Percentiles rank a stretch among this genome's conserved stretches.
Conservation (phyloP, 2,797 vertebrate genomes). For the Lacerta viridis region DNA sequence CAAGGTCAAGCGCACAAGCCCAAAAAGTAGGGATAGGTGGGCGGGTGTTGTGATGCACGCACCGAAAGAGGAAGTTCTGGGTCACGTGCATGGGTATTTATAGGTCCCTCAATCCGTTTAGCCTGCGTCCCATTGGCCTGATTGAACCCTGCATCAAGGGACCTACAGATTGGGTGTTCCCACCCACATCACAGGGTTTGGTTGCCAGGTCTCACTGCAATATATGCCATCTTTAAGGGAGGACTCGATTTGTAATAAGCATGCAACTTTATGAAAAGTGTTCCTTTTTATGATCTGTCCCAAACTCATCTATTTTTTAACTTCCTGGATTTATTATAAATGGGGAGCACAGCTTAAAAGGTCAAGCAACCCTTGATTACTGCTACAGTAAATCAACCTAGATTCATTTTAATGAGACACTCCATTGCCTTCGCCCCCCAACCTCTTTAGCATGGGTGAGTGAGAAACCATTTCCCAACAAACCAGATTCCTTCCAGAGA, state of each 20-base stretch:
- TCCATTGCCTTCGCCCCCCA: slow-evolving; percentile 3
- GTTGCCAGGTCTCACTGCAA: too few relatives aligned
- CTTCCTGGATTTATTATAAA: slow-evolving; percentile 73
- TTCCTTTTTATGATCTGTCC: slow-evolving; percentile 70
- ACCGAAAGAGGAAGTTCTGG: too few relatives aligned
- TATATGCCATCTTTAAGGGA: too few relatives aligned
- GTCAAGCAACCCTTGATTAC: slow-evolving; percentile 72
- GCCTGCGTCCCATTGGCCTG: too few relatives aligned
- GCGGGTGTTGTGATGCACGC: too few relatives aligned
- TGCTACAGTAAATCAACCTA: slow-evolving; percentile 74
- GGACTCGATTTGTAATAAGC: slow-evolving; percentile 50
- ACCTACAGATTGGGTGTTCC: too few relatives aligned
- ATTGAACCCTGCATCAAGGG: too few relatives aligned
- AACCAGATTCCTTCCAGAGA: slow-evolving; percentile 35
- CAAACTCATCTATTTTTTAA: slow-evolving; percentile 77
- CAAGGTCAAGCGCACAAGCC: too few relatives aligned
- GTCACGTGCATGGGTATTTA: too few relatives aligned
- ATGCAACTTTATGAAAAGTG: slow-evolving; percentile 60
- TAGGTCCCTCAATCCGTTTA: too few relatives aligned
- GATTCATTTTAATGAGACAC: slow-evolving; percentile 72
- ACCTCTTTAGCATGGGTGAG: not conserved
- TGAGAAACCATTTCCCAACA: slow-evolving; percentile 30
- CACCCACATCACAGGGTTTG: too few relatives aligned
- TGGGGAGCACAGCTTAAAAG: slow-evolving; percentile 72
- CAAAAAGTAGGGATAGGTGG: too few relatives aligned